phyloP scores from a whole-genome alignment of 2,113 vertebrate genomes.

The Etheostoma spectabile region DNA sequence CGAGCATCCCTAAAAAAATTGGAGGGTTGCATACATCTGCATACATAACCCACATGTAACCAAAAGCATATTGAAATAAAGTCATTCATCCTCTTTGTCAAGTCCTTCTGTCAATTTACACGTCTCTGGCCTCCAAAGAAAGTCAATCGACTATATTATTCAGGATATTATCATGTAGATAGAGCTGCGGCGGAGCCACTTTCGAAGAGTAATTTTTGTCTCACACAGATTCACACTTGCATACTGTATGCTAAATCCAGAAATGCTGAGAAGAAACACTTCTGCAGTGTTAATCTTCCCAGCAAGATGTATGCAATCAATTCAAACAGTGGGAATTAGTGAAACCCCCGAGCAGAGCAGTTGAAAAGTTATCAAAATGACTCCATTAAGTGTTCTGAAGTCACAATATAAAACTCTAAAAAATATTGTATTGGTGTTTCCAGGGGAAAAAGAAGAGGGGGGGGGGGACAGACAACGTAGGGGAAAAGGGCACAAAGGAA shows the following conservation, averaged over 20 bases:
- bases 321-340: slow-evolving; percentile 62
- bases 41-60: slow-evolving; percentile 59
- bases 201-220: slow-evolving; percentile 5
- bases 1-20: slow-evolving; percentile 43
- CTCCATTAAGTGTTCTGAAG: slow-evolving; percentile 49
- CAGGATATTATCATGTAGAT: slow-evolving; percentile 50
- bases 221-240: slow-evolving; percentile 4
- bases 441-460: background rate
- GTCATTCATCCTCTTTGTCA: slow-evolving; percentile 63
- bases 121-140: slow-evolving; percentile 34
- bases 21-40: slow-evolving; percentile 67
- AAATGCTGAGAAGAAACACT: slow-evolving; percentile 42
- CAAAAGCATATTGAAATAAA: slow-evolving; percentile 50
- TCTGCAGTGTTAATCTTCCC: slow-evolving; percentile 28
- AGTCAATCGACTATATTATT: slow-evolving; percentile 65
- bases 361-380: slow-evolving; percentile 59
- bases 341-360: slow-evolving; percentile 37
- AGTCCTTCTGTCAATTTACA: slow-evolving; percentile 44
- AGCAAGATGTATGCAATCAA: slow-evolving; percentile 58
- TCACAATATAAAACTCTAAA: slow-evolving; percentile 12
- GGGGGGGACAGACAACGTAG: background rate
- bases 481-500: background rate
- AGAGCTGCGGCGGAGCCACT: slow-evolving; percentile 24
- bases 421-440: slow-evolving; percentile 9
- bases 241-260: slow-evolving; percentile 31